A percentile compares a stretch with the other conserved stretches of the same genome.
phyloP scores from a whole-genome alignment of 1,140 invertebrate species.

The Bombus pyrosoma region DNA sequence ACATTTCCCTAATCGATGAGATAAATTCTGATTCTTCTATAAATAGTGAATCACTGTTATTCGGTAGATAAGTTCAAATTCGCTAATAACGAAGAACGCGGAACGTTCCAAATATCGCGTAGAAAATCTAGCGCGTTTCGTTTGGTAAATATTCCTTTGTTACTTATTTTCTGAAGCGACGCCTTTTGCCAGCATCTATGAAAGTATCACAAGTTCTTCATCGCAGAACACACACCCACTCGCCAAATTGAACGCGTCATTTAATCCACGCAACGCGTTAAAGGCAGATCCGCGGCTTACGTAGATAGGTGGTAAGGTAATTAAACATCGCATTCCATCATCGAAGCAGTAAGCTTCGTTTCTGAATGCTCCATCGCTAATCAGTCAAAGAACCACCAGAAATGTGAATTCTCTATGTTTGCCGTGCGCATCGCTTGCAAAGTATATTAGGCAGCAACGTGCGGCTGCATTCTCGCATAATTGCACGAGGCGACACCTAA shows the following conservation, averaged over 20 bases:
- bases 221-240: neutral
- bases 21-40: too few species aligned
- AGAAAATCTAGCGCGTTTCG: neutral
- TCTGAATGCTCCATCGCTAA: neutral
- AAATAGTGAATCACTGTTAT: too few species aligned
- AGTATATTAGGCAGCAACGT: neutral
- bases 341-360: neutral
- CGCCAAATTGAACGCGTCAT: conserved; percentile 48
- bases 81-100: too few species aligned
- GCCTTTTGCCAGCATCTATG: too few species aligned
- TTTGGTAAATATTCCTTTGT: neutral
- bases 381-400: neutral
- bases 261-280: conserved; percentile 35
- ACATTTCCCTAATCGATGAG: too few species aligned
- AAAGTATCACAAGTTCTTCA: neutral
- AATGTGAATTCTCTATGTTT: neutral
- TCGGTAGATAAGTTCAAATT: too few species aligned
- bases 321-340: conserved; percentile 25
- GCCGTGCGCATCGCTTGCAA: neutral
- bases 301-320: conserved; percentile 33
- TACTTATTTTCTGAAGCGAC: too few species aligned
- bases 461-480: conserved; percentile 9
- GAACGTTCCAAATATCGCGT: too few species aligned
- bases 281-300: conserved; percentile 7
- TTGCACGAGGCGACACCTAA: neutral